Conservation (phyloP, 2,888 invertebrate species). For the Calephelis perditalis region DNA sequence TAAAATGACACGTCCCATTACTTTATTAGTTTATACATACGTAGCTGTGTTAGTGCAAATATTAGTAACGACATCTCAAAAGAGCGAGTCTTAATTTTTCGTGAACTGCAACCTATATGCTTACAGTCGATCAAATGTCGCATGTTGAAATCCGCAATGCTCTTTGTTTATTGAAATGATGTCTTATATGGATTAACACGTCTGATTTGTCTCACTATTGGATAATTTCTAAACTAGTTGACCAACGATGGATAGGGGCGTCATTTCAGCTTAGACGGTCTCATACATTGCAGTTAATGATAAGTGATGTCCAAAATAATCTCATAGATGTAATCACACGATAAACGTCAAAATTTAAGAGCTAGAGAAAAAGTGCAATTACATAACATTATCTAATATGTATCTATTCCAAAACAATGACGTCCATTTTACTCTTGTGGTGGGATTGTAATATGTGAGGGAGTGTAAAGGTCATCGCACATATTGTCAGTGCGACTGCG, state of each 20-base stretch:
- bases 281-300: constrained; percentile 1
- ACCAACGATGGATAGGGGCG: neutral
- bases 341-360: constrained; percentile 46
- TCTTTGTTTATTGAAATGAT: too few species aligned
- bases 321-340: constrained; percentile 26
- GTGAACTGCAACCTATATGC: too few species aligned
- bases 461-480: neutral
- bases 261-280: constrained; percentile 1
- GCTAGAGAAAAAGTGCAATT: constrained; percentile 67
- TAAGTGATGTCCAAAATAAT: constrained; percentile 33
- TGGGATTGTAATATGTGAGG: constrained; percentile 38
- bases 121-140: too few species aligned
- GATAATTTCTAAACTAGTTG: too few species aligned
- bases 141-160: too few species aligned
- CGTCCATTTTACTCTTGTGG: constrained; percentile 64
- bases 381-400: constrained; percentile 47
- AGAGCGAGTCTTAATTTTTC: too few species aligned
- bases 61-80: too few species aligned
- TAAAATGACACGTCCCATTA: too few species aligned
- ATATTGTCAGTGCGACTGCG: neutral
- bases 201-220: too few species aligned
- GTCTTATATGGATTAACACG: too few species aligned
- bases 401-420: constrained; percentile 43
- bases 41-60: too few species aligned
- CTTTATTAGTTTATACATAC: too few species aligned